Conservation (phyloP, 2,797 vertebrate genomes). For the Cygnus olor region DNA sequence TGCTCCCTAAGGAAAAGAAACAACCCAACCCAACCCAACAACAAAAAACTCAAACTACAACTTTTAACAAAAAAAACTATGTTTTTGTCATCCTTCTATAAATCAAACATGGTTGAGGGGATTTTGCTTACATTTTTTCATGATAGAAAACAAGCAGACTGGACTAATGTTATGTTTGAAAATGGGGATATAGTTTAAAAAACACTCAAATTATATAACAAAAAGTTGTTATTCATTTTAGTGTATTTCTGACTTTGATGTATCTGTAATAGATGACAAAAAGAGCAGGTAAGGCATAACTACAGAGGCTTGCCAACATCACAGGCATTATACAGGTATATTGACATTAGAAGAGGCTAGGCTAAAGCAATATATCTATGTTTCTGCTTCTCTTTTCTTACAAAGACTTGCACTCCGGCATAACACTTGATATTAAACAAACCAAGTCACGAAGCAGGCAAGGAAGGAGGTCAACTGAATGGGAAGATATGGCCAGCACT, state of each 20-base stretch:
- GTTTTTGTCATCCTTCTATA: not conserved
- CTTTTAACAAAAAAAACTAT: not conserved
- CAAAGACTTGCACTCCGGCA: fast-evolving
- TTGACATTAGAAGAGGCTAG: not conserved
- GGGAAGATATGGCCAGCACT: not conserved
- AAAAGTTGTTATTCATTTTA: not conserved
- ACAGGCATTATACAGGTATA: not conserved
- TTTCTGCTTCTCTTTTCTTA: not conserved
- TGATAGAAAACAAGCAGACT: not conserved
- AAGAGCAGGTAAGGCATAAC: not conserved
- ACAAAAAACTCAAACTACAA: not conserved
- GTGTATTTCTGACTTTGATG: not conserved
- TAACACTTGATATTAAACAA: not conserved
- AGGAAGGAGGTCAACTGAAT: not conserved
- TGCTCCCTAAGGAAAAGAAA: not conserved
- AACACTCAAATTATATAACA: fast-evolving
- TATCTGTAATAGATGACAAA: not conserved
- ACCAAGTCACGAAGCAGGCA: not conserved
- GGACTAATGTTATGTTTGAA: not conserved
- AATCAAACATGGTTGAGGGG: not conserved
- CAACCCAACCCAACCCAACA: not conserved
- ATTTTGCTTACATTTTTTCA: not conserved
- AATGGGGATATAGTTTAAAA: not conserved
- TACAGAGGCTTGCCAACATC: not conserved
- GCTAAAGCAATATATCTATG: not conserved